These are phyloP conservation scores for Oxytorus armatus DNA, from an alignment of 2,888 invertebrate genomes.

Conservation along the genomic window DNA sequence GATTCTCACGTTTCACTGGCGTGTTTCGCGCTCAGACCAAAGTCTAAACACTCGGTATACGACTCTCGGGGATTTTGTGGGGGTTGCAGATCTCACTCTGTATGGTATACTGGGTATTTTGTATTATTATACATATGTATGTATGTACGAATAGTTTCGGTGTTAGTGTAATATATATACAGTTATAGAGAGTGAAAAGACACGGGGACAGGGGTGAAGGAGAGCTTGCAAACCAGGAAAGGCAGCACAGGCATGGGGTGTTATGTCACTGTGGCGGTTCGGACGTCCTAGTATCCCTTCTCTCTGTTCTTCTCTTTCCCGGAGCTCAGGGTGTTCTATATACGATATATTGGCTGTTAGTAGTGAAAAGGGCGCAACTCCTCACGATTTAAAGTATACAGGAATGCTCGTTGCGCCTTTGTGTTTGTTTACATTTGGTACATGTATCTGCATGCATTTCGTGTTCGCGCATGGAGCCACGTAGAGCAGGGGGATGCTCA, in stretches of 20 bases:
- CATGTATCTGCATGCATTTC: conserved; percentile 50
- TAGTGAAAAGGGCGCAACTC: background rate
- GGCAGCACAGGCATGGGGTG: conserved; percentile 20
- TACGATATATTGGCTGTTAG: background rate
- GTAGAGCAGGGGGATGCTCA: conserved; percentile 42
- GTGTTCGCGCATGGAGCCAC: conserved; percentile 41
- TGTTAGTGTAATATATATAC: conserved; percentile 15
- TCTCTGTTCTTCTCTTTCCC: background rate
- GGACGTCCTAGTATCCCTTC: conserved; percentile 40
- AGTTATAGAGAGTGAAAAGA: background rate
- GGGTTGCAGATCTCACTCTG: conserved; percentile 20
- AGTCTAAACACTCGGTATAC: conserved; percentile 74
- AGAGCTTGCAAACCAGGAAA: conserved; percentile 34
- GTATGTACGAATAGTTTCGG: background rate
- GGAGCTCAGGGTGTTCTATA: background rate
- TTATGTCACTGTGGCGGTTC: conserved; percentile 32
- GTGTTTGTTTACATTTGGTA: background rate
- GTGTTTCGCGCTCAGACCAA: conserved; percentile 69
- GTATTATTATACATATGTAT: background rate
- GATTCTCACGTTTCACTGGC: conserved; percentile 77
- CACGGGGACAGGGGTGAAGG: background rate
- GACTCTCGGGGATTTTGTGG: conserved; percentile 57
- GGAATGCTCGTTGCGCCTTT: background rate
- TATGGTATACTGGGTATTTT: background rate
- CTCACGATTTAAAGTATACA: background rate